These are phyloP conservation scores for Lophochroa leadbeateri DNA, from an alignment of 2,113 vertebrate genomes.

Conservation along the genomic window DNA sequence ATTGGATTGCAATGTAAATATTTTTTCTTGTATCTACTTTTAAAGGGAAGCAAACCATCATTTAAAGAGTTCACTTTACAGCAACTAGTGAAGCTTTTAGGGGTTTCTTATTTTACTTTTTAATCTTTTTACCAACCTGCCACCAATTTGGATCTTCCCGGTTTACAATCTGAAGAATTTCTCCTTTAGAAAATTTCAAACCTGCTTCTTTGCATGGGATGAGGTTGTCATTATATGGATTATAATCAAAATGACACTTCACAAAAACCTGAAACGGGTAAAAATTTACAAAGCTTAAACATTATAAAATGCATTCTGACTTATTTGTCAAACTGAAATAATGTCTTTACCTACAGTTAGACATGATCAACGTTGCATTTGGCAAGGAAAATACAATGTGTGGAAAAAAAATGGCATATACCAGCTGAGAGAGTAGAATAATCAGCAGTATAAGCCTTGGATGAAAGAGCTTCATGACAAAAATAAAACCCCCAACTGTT, in stretches of 20 bases:
- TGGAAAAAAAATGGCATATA: neutral
- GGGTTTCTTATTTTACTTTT: neutral
- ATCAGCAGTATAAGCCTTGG: neutral
- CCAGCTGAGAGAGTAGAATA: neutral
- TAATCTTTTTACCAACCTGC: conserved; percentile 84
- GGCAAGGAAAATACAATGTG: neutral
- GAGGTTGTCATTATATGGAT: conserved; percentile 92
- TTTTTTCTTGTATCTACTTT: neutral
- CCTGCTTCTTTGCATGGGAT: conserved; percentile 99
- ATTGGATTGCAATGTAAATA: neutral
- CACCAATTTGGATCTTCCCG: conserved; percentile 98
- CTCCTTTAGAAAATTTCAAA: conserved; percentile 92
- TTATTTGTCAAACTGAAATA: conserved; percentile 16
- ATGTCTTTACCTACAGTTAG: neutral
- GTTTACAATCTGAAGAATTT: conserved; percentile 97
- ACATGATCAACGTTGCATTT: neutral
- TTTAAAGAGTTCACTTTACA: neutral
- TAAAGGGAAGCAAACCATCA: neutral
- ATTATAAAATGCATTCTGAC: neutral
- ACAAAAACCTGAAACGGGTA: conserved; percentile 86
- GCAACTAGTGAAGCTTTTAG: neutral
- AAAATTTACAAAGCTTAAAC: conserved; percentile 46
- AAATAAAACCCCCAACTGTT: neutral
- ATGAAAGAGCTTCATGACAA: neutral
- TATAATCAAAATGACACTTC: conserved; percentile 97